Conservation (phyloP, 2,113 vertebrate species). For the Macrotus californicus region DNA sequence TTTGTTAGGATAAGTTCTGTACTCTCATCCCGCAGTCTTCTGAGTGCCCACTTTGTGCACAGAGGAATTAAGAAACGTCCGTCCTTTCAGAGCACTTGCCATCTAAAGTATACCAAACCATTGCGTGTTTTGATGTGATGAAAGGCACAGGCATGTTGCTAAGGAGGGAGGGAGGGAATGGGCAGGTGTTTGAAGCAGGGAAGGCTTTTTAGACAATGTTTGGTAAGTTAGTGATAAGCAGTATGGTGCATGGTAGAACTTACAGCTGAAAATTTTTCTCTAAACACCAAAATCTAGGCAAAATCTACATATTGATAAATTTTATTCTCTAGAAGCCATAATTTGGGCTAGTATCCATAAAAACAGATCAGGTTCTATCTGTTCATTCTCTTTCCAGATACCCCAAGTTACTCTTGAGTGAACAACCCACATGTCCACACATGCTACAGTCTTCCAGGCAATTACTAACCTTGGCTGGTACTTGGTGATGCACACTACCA, state of each 20-base stretch:
- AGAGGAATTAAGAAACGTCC: not conserved
- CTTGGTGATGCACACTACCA: slow-evolving; percentile 84
- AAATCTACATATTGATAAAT: not conserved
- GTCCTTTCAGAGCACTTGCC: not conserved
- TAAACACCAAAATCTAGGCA: not conserved
- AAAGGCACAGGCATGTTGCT: not conserved
- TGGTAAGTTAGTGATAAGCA: not conserved
- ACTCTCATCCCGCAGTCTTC: not conserved
- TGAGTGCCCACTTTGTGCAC: not conserved
- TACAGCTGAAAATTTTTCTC: not conserved
- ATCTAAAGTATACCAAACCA: not conserved
- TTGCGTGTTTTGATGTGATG: not conserved
- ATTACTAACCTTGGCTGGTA: slow-evolving; percentile 86
- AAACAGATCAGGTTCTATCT: slow-evolving; percentile 27
- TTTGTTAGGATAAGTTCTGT: not conserved
- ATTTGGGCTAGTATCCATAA: not conserved
- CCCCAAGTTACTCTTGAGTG: slow-evolving; percentile 36
- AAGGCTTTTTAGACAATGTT: not conserved
- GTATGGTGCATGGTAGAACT: not conserved
- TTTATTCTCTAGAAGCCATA: not conserved
- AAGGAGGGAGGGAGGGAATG: not conserved
- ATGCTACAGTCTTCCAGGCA: slow-evolving; percentile 67
- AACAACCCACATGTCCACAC: slow-evolving; percentile 17
- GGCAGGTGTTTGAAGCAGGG: not conserved
- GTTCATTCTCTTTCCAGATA: slow-evolving; percentile 54